These are phyloP conservation scores for Tromatobia lineatoria DNA, from an alignment of 2,888 invertebrate species.

Conservation along the genomic window DNA sequence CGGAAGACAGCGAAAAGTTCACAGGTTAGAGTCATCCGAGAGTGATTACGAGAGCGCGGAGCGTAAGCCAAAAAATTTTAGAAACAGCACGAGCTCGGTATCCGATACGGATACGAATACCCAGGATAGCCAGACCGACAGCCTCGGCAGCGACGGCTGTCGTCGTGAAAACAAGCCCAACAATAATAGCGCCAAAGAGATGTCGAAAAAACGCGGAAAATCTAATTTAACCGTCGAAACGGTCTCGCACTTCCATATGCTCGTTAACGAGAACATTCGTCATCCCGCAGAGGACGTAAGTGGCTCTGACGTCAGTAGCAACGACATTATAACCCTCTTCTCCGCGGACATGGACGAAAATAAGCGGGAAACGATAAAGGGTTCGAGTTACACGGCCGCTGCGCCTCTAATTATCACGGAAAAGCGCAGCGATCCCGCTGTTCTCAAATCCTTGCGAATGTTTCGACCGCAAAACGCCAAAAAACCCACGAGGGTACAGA, in stretches of 20 bases:
- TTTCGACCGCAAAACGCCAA: conserved; percentile 85
- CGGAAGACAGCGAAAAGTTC: conserved; percentile 78
- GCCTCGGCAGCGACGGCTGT: conserved; percentile 85
- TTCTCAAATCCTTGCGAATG: conserved; percentile 86
- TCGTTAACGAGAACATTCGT: conserved; percentile 81
- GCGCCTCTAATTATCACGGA: conserved; percentile 83
- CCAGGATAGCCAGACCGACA: conserved; percentile 85
- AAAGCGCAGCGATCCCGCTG: conserved; percentile 86
- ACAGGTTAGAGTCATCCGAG: conserved; percentile 82
- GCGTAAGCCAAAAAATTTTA: conserved; percentile 78
- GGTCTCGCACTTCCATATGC: conserved; percentile 82
- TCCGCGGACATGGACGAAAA: conserved; percentile 84
- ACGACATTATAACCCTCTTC: conserved; percentile 83
- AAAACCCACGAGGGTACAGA: conserved; percentile 76
- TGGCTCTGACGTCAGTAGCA: conserved; percentile 81
- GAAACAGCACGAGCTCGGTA: conserved; percentile 77
- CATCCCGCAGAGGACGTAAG: conserved; percentile 77
- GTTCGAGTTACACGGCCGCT: conserved; percentile 81
- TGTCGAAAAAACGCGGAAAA: conserved; percentile 86
- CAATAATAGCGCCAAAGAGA: conserved; percentile 85
- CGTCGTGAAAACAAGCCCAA: conserved; percentile 76
- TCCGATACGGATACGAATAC: conserved; percentile 86
- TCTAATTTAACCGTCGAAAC: conserved; percentile 85
- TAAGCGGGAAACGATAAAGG: conserved; percentile 83
- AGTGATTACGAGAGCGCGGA: conserved; percentile 83